Evolutionary conservation across 2,888 invertebrate species (phyloP).

Genomic region (Synergus umbraculus): DNA sequence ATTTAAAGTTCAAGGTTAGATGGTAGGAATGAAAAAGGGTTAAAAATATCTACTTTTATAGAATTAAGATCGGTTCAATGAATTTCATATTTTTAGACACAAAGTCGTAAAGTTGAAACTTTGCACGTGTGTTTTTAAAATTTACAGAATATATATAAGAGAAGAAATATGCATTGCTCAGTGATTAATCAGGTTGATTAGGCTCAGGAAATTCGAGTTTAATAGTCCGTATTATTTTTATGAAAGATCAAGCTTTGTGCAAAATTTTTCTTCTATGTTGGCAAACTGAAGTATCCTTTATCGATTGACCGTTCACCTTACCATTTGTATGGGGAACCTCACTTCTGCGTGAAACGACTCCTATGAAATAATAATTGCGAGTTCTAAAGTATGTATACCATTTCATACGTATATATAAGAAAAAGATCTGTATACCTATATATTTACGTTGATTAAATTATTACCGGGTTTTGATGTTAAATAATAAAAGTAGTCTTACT

Average conservation of each 20-base stretch:
- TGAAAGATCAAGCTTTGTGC: constrained; percentile 55
- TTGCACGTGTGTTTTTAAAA: not conserved
- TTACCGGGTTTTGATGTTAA: not conserved
- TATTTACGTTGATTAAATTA: not conserved
- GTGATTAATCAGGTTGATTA: constrained; percentile 51
- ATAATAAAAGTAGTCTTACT: not conserved
- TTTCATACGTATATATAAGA: not conserved
- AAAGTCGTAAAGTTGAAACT: not conserved
- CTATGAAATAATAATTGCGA: constrained; percentile 3
- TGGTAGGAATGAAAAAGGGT: not conserved
- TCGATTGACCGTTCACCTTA: constrained; percentile 24
- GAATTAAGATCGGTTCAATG: not conserved
- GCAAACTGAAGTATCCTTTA: constrained; percentile 42
- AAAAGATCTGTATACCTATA: not conserved
- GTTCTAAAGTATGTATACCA: not conserved
- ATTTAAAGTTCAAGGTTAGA: not conserved
- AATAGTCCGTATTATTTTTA: constrained; percentile 49
- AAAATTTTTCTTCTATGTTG: not conserved
- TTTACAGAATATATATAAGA: not conserved
- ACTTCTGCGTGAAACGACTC: not conserved
- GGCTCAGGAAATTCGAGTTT: constrained; percentile 48
- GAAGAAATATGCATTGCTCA: constrained; percentile 50
- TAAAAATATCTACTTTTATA: not conserved
- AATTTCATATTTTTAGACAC: not conserved
- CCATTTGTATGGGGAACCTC: not conserved